Base-by-base conservation (phyloP, 2,797 vertebrate species). In the Prunella strophiata region DNA sequence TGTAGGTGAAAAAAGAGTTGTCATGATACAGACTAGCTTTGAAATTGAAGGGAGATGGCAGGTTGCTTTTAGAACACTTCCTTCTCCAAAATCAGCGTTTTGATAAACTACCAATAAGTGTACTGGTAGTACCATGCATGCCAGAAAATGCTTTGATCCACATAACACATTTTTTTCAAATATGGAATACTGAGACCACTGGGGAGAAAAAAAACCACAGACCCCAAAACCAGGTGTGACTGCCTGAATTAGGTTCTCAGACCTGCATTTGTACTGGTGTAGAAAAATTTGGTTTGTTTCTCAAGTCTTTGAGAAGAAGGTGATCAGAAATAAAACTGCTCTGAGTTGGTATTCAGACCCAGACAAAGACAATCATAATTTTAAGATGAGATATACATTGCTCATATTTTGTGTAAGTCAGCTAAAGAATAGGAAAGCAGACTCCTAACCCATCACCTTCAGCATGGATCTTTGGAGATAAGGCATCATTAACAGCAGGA, bases 141-240 rank as follows among this genome's bases (percentile, higher is more conserved):
- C 57, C 36, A 88, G 83, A 89, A 85, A 85, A 50, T 59, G 38
- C 38, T 59, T 61, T 70, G 66, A 74, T 45, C 55, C 58, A 73
- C 71, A 62, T 23, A 88, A 87, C 38, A 65, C 15, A 19, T 30
- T 82, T 91, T 93, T 93, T 92, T 94, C 57, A 71, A 77, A 32
- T 32, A 54, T 34, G 15, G 22, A 66, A 16, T 22, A 57, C 67
- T 94, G 66, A 82, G 75, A 88, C 59, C 22, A 36, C 68, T 96
- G 62, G 4, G 29, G 5, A 4, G 3, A 51, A 74, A 85, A 67
- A 67, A 68, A 61, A 51, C 29, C 54, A 15, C 29, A 13, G 16
- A 79, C 79, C 63, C 10, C 25, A 26, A 55, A 70, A 25, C 6
- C 20, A 94, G 83, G 45, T 80, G 71, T 66, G 73, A 87, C 38